Evolutionary conservation across 1,140 invertebrate species (phyloP).

Genomic region (Nomia melanderi): DNA sequence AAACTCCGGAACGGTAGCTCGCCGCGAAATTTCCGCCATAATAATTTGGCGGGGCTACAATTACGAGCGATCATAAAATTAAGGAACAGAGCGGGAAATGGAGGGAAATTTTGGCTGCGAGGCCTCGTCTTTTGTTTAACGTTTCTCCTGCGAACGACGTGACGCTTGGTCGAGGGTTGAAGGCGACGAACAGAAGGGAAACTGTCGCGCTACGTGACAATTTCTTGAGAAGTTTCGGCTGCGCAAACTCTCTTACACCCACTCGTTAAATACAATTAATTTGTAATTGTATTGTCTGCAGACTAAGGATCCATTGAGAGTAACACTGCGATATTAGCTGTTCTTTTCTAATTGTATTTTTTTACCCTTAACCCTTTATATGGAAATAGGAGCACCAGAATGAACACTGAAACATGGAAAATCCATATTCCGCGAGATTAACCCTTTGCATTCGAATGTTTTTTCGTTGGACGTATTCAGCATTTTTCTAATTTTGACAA

Average conservation of each 20-base stretch:
- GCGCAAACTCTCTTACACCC: background rate
- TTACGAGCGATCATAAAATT: constrained; percentile 73
- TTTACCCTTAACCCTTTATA: too few species aligned
- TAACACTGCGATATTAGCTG: too few species aligned
- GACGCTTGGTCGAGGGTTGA: background rate
- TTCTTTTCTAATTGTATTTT: too few species aligned
- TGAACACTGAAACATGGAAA: too few species aligned
- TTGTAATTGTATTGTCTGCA: too few species aligned
- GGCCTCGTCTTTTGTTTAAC: background rate
- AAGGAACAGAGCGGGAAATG: constrained; percentile 49
- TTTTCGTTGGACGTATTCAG: too few species aligned
- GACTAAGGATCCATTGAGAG: too few species aligned
- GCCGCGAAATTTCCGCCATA: constrained; percentile 64
- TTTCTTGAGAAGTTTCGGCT: background rate
- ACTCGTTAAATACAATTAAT: too few species aligned
- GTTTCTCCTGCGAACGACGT: background rate
- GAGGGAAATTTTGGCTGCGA: constrained; percentile 8
- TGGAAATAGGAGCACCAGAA: too few species aligned
- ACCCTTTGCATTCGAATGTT: too few species aligned
- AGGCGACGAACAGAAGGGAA: background rate
- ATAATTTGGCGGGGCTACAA: constrained; percentile 70
- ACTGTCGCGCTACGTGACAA: background rate
- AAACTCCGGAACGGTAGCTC: constrained; percentile 55
- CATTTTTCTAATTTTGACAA: too few species aligned
- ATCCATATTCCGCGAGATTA: too few species aligned